A percentile compares a stretch with the other conserved stretches of the same genome.
phyloP scores from a whole-genome alignment of 2,888 invertebrate genomes.

The Drosophila pegasa region DNA sequence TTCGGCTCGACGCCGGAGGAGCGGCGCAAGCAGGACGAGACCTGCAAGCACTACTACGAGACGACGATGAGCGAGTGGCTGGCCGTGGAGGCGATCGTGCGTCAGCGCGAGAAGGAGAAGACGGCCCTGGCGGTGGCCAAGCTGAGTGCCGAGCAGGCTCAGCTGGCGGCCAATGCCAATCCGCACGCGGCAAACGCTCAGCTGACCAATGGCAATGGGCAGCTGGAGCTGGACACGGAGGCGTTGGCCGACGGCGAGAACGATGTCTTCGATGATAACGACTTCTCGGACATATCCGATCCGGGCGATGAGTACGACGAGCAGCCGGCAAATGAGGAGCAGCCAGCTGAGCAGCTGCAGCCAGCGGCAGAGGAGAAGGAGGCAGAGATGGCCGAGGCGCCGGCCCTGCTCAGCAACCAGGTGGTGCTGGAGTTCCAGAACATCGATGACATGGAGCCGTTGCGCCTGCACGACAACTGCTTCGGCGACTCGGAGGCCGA shows the following conservation, averaged over 20 bases:
- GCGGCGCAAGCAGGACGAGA: conserved; percentile 88
- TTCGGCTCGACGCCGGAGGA: conserved; percentile 90
- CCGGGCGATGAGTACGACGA: conserved; percentile 82
- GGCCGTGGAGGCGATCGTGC: conserved; percentile 96
- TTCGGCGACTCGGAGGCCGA: conserved; percentile 76
- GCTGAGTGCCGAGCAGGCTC: conserved; percentile 84
- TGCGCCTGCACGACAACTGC: conserved; percentile 80
- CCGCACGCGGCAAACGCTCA: conserved; percentile 14
- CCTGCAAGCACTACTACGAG: conserved; percentile 92
- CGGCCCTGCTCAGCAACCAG: conserved; percentile 55
- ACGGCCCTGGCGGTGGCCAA: conserved; percentile 93
- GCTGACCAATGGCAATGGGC: conserved; percentile 28
- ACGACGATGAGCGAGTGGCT: conserved; percentile 98
- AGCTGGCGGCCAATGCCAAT: conserved; percentile 85
- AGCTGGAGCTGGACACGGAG: conserved; percentile 7
- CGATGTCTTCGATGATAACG: conserved; percentile 86
- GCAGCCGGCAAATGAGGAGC: conserved; percentile 27
- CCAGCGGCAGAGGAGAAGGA: conserved; percentile 40
- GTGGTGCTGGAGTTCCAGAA: conserved; percentile 75
- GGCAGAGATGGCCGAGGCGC: conserved; percentile 27
- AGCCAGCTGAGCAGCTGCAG: conserved; percentile 5
- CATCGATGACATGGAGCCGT: conserved; percentile 71
- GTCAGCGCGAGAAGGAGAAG: conserved; percentile 92
- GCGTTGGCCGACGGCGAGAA: conserved; percentile 86
- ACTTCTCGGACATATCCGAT: conserved; percentile 86